Evolutionary conservation across 1,140 invertebrate species (phyloP), one percentile per base, ranked within the genome.

Genomic region (Drosophila subpulchrella): DNA sequence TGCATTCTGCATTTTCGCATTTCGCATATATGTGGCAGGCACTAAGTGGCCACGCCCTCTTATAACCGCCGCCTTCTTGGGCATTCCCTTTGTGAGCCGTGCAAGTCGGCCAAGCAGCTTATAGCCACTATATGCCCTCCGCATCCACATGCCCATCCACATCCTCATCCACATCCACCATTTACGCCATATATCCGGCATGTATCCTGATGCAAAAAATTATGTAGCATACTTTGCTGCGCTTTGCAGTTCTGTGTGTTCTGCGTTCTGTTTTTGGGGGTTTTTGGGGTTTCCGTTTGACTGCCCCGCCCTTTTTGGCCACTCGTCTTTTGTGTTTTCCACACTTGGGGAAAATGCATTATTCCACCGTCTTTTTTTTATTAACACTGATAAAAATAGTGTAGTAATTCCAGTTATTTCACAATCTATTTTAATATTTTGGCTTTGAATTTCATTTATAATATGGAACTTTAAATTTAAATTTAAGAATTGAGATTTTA

Each of bases 191-290:
- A 59, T 59, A 51, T 34, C n/a, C 47, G n/a, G 47, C 47, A 32
- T 50, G 15, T 32, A 17, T 51, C 48, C 30, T 51, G 48, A 27
- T 57, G 39, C 39, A 67, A 55, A 71, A 77, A 65, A 73, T 62
- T 61, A 27, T 27, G 57, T 63, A 56, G 48, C 74, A 67, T 59
- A 81, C 74, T 77, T 67, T 78, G 51, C 60, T 13, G 67, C 51
- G 78, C 50, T 48, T 24, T 63, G 50, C 50, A 53, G 50, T 53
- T 53, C 32, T 34, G 15, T 34, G 60, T 30, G 59, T 61, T 60
- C 56, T 58, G 57, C 42, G 42, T 65, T 41, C 61, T 65, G 61
- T 63, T 60, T 63, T 63, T 36, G 17, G 32, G 39, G 30, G 27
- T 62, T 55, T 53, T 44, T 34, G 32, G 60, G 47, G 61, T 68